Percentiles rank a stretch among this genome's conserved stretches.
Conservation (phyloP, 2,888 invertebrate genomes). For the Argyresthia goedartella region DNA sequence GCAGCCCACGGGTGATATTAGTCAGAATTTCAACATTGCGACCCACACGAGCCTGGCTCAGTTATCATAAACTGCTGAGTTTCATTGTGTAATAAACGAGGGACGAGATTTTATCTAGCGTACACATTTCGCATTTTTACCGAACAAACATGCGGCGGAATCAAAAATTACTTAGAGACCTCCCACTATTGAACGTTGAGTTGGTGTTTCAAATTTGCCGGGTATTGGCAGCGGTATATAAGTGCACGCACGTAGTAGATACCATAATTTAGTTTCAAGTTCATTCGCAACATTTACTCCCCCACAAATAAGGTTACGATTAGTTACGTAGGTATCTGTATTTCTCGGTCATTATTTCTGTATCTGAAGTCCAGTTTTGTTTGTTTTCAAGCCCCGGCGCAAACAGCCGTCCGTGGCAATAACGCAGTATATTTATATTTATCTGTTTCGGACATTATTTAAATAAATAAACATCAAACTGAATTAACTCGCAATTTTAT, state of each 20-base stretch:
- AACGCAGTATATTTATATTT: background rate
- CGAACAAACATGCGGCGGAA: background rate
- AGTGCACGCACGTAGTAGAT: slow-evolving; percentile 19
- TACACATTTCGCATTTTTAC: slow-evolving; percentile 19
- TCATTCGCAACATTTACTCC: slow-evolving; percentile 28
- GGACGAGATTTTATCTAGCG: slow-evolving; percentile 63
- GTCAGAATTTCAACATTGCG: slow-evolving; percentile 67
- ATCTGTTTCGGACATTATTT: background rate
- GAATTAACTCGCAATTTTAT: background rate
- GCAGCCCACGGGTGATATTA: slow-evolving; percentile 54
- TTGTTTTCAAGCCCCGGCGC: background rate
- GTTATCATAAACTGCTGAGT: slow-evolving; percentile 65
- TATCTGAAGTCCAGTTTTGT: background rate
- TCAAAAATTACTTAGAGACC: too few species aligned
- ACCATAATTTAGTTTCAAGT: slow-evolving; percentile 21
- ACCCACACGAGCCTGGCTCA: slow-evolving; percentile 34
- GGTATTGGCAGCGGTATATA: too few species aligned
- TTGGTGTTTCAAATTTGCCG: too few species aligned
- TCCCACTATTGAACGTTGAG: too few species aligned
- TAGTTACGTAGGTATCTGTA: background rate
- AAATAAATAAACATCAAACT: background rate
- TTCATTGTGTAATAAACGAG: slow-evolving; percentile 64
- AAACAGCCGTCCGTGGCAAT: background rate
- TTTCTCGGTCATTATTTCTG: background rate
- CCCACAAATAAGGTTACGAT: slow-evolving; percentile 37